Conservation (phyloP, 2,113 vertebrate genomes). For the Cephalophus harveyi region DNA sequence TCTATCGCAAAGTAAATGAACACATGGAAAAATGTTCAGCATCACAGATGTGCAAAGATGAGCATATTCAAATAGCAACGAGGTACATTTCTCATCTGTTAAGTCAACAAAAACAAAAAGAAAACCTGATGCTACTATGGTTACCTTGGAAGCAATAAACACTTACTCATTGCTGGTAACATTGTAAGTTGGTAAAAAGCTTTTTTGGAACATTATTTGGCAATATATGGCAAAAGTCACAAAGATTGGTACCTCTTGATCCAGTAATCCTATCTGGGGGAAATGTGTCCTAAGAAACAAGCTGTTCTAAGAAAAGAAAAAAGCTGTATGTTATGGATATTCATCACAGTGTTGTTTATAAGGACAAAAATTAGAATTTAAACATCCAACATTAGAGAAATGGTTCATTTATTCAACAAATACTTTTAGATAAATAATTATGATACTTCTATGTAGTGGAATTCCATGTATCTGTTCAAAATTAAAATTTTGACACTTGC, state of each 20-base stretch:
- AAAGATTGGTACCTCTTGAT: background rate
- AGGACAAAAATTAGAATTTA: background rate
- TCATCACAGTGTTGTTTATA: background rate
- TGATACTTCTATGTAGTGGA: background rate
- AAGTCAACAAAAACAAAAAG: background rate
- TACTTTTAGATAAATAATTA: background rate
- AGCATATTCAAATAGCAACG: background rate
- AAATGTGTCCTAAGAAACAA: conserved; percentile 27
- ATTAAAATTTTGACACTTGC: background rate
- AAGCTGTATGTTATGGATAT: background rate
- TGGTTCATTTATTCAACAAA: background rate
- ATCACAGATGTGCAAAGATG: background rate
- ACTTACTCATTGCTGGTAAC: background rate
- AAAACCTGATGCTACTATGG: background rate
- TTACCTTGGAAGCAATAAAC: background rate
- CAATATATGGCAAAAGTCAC: background rate
- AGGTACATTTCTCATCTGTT: background rate
- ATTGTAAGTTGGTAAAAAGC: background rate
- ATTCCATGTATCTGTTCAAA: background rate
- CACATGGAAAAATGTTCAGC: background rate
- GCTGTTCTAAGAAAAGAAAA: background rate
- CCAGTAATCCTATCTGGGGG: background rate
- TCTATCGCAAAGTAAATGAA: background rate
- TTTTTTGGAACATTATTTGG: conserved; percentile 9
- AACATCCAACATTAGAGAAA: background rate